Evolutionary conservation across 1,140 invertebrate genomes (phyloP), one percentile per base, ranked within the genome.

Genomic region (Lucilia cuprina): DNA sequence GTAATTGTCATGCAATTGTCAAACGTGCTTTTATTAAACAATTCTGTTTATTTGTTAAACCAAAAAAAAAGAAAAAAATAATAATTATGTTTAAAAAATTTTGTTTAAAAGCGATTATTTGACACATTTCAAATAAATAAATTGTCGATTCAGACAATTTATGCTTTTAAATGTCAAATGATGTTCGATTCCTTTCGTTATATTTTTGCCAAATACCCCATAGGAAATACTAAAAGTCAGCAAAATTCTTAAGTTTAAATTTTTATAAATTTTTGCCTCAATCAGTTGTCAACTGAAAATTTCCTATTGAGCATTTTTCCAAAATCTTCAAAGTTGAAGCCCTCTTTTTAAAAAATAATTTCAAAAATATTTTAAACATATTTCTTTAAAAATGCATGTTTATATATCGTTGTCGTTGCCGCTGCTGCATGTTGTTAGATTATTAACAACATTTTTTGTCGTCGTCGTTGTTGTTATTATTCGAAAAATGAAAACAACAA

Each of bases 1-100:
- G 77, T 80, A 80, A 80, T 80, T 80, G 77, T 80, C 77, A 80
- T 49, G 77, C 77, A 80, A 80, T 80, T 80, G 77, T 80, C 77
- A 80, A 49, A 80, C 77, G 77, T 80, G 77, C 47, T 80, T 80
- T 80, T 80, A 80, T 80, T 80, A 80, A 80, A 80, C 19, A 80
- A 49, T 80, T n/a, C 17, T 55, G 7, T 13, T 55, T n/a, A n/a
- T 55, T 13, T 55, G 12, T 55, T 55, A 10, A n/a, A n/a, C n/a
- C n/a, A n/a, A n/a, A n/a, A n/a, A n/a, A n/a, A n/a, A n/a, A n/a
- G n/a, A n/a, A n/a, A n/a, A n/a, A n/a, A n/a, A 8, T 10, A 55
- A 55, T 30, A 55, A 17, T 55, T 55, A 55, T 55, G 50, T 13
- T 55, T 55, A 55, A 55, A 49, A 1, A 55, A 17, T 55, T 55